Evolutionary conservation across 2,113 vertebrate genomes (phyloP).

Genomic region (Ramphastos sulfuratus): DNA sequence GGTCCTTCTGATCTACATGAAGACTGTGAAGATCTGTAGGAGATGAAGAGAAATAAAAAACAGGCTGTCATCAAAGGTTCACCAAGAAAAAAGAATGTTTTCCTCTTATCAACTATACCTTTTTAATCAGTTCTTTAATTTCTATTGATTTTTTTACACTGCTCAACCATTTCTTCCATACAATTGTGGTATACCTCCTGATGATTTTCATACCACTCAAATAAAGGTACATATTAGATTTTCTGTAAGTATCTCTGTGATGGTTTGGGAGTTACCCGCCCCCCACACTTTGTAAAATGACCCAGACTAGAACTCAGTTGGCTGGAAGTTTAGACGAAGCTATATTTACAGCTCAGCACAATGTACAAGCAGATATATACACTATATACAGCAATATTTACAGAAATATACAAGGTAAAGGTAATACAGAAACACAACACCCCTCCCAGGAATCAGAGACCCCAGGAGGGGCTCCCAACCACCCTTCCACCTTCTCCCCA

Average conservation of each 20-base stretch:
- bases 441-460: too few species aligned
- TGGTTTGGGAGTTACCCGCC: too few species aligned
- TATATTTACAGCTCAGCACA: too few species aligned
- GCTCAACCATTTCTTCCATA: background rate
- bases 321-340: too few species aligned
- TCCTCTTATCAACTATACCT: background rate
- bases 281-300: too few species aligned
- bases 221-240: background rate
- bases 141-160: accelerated
- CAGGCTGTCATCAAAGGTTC: background rate
- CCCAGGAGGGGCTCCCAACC: too few species aligned
- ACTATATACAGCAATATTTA: too few species aligned
- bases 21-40: background rate
- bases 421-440: too few species aligned
- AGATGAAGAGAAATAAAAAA: background rate
- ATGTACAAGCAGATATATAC: too few species aligned
- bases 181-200: background rate
- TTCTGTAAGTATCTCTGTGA: background rate
- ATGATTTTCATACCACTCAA: background rate
- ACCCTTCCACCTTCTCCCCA: too few species aligned
- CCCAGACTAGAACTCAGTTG: too few species aligned
- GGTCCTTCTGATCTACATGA: background rate
- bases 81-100: background rate
- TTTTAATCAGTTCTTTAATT: background rate
- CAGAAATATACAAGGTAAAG: too few species aligned